Evolutionary conservation across 2,113 vertebrate species (phyloP), one percentile per base, ranked within the genome.

Genomic region (Sinocyclocheilus maitianheensis): DNA sequence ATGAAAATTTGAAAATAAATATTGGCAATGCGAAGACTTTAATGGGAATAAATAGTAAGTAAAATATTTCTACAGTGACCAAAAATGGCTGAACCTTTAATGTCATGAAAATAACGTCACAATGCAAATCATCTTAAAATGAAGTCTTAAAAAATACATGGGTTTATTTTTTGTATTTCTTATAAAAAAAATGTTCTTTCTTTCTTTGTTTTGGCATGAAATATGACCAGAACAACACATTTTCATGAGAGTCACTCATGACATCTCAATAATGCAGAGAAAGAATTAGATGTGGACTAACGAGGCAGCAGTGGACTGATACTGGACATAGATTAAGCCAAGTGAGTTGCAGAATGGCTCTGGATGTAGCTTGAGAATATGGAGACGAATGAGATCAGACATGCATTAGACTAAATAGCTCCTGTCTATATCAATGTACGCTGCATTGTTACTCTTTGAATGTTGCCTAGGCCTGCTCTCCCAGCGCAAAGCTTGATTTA

Each of bases 401-500:
- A 76, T 82, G 81, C 88, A 90, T 90, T 89, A 85, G 86, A 87
- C 80, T 83, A 84, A 90, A 90, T 83, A 80, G 37, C 87, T 83
- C 65, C 87, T 87, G 80, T 85, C 86, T 89, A 85, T 88, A 88
- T 87, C 85, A 82, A 82, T 86, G 43, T 40, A 51, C 74, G 37
- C 46, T 40, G 86, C 86, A 69, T 84, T 62, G 85, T 81, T 87
- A 83, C 62, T 88, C 84, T 87, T 86, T 88, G 84, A 81, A 90
- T 93, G 93, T 85, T 92, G 90, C 55, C 92, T 91, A 40, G 91
- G 93, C 91, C 89, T 90, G 69, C 84, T 89, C 87, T 90, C 92
- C 89, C 83, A 1, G 88, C 88, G 62, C 87, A 94, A 94, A 94
- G 84, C 80, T 92, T 96, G 96, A 96, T 96, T 95, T 95, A 95